Evolutionary conservation across 2,113 vertebrate genomes (phyloP).

Genomic region (Camelus dromedarius): DNA sequence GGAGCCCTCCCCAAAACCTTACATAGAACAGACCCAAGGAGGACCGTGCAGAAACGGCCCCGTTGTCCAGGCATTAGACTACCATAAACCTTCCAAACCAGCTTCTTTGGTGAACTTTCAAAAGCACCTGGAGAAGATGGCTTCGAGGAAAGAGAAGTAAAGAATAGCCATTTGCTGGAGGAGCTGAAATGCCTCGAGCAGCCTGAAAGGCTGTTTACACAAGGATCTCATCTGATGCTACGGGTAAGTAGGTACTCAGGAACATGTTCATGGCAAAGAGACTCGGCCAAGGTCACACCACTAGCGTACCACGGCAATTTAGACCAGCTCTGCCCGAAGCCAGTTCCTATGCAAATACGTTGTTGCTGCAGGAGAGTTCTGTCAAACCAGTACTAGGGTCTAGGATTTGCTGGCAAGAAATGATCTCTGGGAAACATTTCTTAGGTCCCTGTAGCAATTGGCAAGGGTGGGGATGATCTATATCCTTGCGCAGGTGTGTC

Average conservation of each 20-base stretch:
- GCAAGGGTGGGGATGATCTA: background rate
- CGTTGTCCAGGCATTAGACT: background rate
- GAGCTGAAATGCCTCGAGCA: background rate
- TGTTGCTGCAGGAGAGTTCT: background rate
- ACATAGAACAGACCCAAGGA: background rate
- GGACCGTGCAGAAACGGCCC: background rate
- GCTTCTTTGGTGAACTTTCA: background rate
- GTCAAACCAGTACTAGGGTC: background rate
- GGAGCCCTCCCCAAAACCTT: background rate
- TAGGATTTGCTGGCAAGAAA: background rate
- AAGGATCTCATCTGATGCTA: background rate
- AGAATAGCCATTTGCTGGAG: background rate
- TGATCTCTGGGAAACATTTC: background rate
- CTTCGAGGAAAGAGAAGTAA: background rate
- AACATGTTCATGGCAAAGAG: background rate
- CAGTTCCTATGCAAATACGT: background rate
- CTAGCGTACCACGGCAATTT: fast-evolving
- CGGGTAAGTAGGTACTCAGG: too few species aligned
- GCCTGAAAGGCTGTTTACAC: background rate
- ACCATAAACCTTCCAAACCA: background rate
- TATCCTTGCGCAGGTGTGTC: background rate
- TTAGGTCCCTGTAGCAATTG: too few species aligned
- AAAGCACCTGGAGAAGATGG: background rate
- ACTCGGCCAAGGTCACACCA: background rate
- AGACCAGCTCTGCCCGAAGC: background rate